phyloP scores from a whole-genome alignment of 2,888 invertebrate genomes.

The Gonocerus acuteangulatus region DNA sequence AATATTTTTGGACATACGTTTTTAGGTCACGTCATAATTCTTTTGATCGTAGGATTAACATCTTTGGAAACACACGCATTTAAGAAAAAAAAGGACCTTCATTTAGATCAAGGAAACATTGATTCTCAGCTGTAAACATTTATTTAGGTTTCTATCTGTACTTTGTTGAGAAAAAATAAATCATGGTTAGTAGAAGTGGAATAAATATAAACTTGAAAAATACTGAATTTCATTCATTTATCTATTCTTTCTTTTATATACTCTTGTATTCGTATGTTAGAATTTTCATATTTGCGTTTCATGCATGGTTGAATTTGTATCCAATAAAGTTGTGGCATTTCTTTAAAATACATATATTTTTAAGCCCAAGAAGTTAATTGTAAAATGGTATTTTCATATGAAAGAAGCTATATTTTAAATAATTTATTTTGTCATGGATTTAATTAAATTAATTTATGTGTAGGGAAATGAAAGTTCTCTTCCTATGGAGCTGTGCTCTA shows the following conservation, averaged over 20 bases:
- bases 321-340: not conserved
- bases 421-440: no score
- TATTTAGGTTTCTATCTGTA: constrained; percentile 2
- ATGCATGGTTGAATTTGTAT: not conserved
- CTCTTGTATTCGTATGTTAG: not conserved
- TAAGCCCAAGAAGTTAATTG: not conserved
- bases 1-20: no score
- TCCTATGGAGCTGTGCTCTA: constrained; percentile 95
- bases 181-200: constrained; percentile 19
- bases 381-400: not conserved
- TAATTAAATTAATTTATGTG: constrained; percentile 44
- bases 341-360: not conserved
- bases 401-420: not conserved
- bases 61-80: no score
- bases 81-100: no score
- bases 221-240: not conserved
- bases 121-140: constrained; percentile 17
- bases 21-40: no score
- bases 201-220: not conserved
- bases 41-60: no score
- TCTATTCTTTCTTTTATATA: no score
- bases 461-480: constrained; percentile 95
- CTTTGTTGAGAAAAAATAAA: not conserved
- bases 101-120: constrained; percentile 17
- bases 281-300: not conserved